phyloP scores from a whole-genome alignment of 2,888 invertebrate genomes.

The Rhaphigaster nebulosa region DNA sequence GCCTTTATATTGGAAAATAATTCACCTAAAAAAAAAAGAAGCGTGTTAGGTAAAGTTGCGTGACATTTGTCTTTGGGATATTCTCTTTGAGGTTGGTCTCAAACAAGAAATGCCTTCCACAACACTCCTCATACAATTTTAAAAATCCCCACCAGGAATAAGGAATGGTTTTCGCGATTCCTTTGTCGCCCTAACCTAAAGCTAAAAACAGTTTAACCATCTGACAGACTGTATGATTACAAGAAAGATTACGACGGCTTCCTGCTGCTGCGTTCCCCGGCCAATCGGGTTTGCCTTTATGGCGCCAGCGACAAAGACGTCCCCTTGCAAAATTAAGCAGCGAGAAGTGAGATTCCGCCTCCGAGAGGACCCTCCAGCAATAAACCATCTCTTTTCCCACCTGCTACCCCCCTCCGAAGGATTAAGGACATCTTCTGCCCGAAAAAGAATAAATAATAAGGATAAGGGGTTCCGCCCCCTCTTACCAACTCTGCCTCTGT shows the following conservation, averaged over 20 bases:
- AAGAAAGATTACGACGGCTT: not conserved
- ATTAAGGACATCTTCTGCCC: conserved; percentile 10
- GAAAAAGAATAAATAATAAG: conserved; percentile 46
- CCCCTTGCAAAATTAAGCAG: conserved; percentile 30
- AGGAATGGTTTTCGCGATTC: not conserved
- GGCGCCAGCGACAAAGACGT: not conserved
- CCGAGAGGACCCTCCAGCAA: not conserved
- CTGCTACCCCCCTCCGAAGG: conserved; percentile 6
- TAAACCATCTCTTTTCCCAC: conserved; percentile 47
- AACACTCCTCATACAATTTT: not conserved
- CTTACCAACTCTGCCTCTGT: not conserved
- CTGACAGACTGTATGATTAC: conserved; percentile 27
- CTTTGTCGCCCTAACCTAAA: not conserved
- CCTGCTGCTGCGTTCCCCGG: not conserved
- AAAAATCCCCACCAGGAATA: not conserved
- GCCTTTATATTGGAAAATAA: not conserved
- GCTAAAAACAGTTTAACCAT: not conserved
- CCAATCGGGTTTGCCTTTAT: not conserved
- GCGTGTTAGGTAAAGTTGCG: not conserved
- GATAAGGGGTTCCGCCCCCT: not conserved
- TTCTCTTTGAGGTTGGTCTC: not conserved
- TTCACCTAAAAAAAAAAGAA: not conserved
- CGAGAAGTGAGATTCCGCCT: not conserved
- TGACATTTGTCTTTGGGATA: not conserved
- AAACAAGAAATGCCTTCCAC: not conserved